Conservation (phyloP, 1,140 invertebrate species). For the Brachionus paranguensis region DNA sequence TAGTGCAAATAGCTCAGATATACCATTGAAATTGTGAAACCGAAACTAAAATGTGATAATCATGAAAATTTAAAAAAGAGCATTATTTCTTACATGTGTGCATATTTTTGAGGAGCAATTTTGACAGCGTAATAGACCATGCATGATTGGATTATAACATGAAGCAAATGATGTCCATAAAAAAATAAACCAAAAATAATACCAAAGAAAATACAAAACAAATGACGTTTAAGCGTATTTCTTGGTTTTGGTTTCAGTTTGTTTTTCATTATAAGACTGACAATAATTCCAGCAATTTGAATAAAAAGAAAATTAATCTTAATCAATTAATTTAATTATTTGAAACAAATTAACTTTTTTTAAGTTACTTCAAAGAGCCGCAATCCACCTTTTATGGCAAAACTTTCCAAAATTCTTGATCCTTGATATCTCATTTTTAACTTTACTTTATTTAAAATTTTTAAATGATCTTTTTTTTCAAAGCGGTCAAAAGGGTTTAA, state of each 20-base stretch:
- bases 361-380: not conserved
- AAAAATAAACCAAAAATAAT: not conserved
- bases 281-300: not conserved
- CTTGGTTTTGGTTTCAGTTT: not conserved
- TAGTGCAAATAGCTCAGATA: not conserved
- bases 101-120: not conserved
- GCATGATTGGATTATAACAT: not conserved
- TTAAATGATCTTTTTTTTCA: not conserved
- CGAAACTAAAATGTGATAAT: not conserved
- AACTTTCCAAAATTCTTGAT: not conserved
- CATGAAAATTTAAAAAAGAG: not conserved
- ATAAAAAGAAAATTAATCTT: slow-evolving; percentile 21
- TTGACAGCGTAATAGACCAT: not conserved
- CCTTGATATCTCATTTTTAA: slow-evolving; percentile 12
- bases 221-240: not conserved
- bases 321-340: not conserved
- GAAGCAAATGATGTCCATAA: not conserved
- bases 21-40: not conserved
- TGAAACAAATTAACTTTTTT: not conserved
- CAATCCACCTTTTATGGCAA: not conserved
- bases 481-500: not conserved
- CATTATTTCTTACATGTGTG: not conserved
- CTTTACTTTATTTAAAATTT: not conserved
- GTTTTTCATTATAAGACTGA: not conserved
- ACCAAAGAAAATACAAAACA: slow-evolving; percentile 8